phyloP scores from a whole-genome alignment of 2,888 invertebrate species.

The Scaeva pyrastri region DNA sequence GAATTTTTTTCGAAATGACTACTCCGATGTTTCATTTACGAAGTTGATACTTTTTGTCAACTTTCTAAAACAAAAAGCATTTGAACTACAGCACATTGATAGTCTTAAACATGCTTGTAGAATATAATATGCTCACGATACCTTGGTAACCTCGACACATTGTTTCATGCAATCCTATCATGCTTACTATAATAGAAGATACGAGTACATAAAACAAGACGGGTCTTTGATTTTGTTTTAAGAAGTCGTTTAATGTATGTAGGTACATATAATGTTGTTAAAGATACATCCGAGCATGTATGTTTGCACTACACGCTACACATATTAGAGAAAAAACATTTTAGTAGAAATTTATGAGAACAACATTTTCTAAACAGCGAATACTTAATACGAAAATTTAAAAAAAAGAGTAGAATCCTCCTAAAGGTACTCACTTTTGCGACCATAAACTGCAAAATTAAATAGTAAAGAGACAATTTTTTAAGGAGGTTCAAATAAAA shows the following conservation, averaged over 20 bases:
- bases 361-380: constrained; percentile 30
- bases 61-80: constrained; percentile 33
- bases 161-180: constrained; percentile 57
- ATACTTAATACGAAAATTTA: constrained; percentile 42
- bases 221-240: not conserved
- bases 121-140: constrained; percentile 32
- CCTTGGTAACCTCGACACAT: constrained; percentile 8
- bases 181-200: constrained; percentile 46
- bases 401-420: constrained; percentile 3
- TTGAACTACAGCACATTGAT: constrained; percentile 57
- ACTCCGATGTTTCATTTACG: not conserved
- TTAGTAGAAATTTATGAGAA: constrained; percentile 17
- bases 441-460: constrained; percentile 84
- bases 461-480: constrained; percentile 59
- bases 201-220: constrained; percentile 24
- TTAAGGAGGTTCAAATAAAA: not conserved
- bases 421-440: constrained; percentile 85
- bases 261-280: not conserved
- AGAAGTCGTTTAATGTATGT: not conserved
- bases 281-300: constrained; percentile 34
- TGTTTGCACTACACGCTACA: not conserved
- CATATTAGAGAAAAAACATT: not conserved
- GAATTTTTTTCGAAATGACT: not conserved
- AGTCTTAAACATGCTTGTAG: constrained; percentile 56
- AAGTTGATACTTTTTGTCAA: constrained; percentile 35